phyloP scores from a whole-genome alignment of 2,113 vertebrate species.

The Amblyornis subalaris region DNA sequence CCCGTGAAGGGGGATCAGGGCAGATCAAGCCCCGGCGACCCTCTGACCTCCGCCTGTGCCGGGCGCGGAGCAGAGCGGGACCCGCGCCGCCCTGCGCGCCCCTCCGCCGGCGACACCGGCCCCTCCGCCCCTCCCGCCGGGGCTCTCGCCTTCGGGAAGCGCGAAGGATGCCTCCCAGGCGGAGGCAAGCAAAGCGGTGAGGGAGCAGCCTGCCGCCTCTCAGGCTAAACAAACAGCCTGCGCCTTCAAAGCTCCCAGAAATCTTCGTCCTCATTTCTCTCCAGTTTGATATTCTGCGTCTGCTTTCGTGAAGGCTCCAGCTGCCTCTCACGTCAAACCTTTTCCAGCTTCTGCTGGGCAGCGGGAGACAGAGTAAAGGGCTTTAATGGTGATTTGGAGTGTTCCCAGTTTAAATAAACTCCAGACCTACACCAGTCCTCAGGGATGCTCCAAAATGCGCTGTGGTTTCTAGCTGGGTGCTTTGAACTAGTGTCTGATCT shows the following conservation, averaged over 20 bases:
- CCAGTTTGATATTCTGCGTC: neutral
- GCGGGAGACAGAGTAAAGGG: neutral
- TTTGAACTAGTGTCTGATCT: neutral
- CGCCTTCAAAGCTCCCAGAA: neutral
- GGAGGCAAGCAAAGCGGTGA: neutral
- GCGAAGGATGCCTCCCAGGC: neutral
- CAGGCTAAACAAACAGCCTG: neutral
- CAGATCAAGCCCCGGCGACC: slow-evolving; percentile 19
- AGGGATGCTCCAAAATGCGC: neutral
- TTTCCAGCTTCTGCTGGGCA: neutral
- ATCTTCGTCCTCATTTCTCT: neutral
- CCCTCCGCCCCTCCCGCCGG: neutral
- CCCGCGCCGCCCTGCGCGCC: neutral
- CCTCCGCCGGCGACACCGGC: neutral
- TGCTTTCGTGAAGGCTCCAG: neutral
- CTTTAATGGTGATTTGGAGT: neutral
- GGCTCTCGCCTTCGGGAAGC: neutral
- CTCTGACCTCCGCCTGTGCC: neutral
- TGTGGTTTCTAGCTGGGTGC: neutral
- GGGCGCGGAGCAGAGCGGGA: neutral
- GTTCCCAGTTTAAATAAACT: neutral
- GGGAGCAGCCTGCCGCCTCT: neutral
- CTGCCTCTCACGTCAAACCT: neutral
- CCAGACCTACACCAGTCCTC: accelerated
- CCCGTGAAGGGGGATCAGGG: slow-evolving; percentile 64